phyloP scores from a whole-genome alignment of 2,797 vertebrate genomes.

The Semaprochilodus insignis region DNA sequence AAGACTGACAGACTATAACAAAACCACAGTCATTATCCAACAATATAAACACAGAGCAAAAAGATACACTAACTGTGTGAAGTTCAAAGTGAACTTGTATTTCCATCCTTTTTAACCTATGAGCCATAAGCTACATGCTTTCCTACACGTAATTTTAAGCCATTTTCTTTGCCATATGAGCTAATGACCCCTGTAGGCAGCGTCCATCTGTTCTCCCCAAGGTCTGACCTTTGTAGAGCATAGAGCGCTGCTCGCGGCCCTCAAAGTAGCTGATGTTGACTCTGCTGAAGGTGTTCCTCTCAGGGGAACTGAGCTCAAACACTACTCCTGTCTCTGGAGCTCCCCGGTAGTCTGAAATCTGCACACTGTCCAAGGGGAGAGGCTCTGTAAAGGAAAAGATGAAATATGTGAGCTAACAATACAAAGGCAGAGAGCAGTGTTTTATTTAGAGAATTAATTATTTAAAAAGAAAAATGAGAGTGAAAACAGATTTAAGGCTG shows the following conservation, averaged over 20 bases:
- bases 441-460: no score
- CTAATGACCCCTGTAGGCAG: not conserved
- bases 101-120: not conserved
- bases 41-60: not conserved
- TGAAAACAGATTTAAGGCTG: no score
- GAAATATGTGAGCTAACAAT: not conserved
- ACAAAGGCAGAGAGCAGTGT: conserved; percentile 4
- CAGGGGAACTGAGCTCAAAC: conserved; percentile 89
- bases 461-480: no score
- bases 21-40: not conserved
- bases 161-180: not conserved
- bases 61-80: not conserved
- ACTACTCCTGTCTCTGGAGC: conserved; percentile 94
- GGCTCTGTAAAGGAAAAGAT: conserved; percentile 79
- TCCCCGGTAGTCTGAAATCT: conserved; percentile 87
- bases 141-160: not conserved
- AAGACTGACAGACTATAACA: not conserved
- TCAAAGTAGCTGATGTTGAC: conserved; percentile 96
- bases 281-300: conserved; percentile 89
- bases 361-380: conserved; percentile 85
- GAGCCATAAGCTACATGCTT: not conserved
- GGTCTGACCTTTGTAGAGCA: conserved; percentile 92
- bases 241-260: conserved; percentile 83
- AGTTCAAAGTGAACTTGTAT: not conserved
- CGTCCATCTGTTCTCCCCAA: not conserved